These are phyloP conservation scores for Ciconia maguari DNA, from an alignment of 2,113 vertebrate species.

Conservation along the genomic window DNA sequence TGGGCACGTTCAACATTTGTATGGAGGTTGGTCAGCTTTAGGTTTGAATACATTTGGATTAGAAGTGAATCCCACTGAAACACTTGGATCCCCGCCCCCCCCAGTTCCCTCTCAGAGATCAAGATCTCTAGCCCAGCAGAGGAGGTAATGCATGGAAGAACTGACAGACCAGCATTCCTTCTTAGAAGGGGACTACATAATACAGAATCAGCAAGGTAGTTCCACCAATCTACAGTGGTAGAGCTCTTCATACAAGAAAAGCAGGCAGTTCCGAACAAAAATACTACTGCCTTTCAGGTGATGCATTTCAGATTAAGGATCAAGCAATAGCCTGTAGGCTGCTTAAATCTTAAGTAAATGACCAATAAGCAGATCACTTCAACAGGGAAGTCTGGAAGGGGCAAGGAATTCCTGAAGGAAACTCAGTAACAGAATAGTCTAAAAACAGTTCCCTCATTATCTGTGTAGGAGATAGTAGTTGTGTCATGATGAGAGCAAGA, in stretches of 20 bases:
- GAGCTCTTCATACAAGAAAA: background rate
- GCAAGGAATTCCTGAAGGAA: background rate
- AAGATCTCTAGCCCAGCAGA: background rate
- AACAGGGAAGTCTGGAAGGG: background rate
- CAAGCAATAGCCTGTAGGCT: background rate
- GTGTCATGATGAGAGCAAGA: background rate
- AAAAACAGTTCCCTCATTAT: accelerated
- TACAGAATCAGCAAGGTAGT: background rate
- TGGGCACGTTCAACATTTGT: background rate
- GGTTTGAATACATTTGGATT: background rate
- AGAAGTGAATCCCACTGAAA: accelerated
- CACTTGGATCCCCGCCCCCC: background rate
- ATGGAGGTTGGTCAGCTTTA: background rate
- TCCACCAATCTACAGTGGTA: background rate
- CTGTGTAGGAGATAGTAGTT: background rate
- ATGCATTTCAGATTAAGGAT: background rate
- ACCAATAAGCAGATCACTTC: background rate
- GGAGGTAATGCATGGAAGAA: background rate
- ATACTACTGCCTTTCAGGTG: background rate
- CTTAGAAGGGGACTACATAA: background rate
- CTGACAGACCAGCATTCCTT: background rate
- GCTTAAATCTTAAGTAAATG: background rate
- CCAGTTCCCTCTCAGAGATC: background rate
- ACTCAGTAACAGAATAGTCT: background rate
- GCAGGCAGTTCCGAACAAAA: background rate